Conservation (phyloP, 2,888 invertebrate species). For the Eumerus sabulonum region DNA sequence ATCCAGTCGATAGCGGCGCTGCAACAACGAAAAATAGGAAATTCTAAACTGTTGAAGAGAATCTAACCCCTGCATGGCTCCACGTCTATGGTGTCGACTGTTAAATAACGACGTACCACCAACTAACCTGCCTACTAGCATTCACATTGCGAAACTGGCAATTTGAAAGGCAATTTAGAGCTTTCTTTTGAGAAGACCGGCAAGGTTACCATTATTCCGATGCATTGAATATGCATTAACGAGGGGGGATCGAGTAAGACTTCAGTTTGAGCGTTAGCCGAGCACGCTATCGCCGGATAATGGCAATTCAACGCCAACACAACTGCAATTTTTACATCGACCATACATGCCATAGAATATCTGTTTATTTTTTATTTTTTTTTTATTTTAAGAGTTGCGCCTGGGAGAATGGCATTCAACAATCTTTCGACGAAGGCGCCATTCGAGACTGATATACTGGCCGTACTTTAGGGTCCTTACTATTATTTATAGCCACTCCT, state of each 20-base stretch:
- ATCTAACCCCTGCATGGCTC: constrained; percentile 11
- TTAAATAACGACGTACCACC: constrained; percentile 61
- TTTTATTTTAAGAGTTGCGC: constrained; percentile 13
- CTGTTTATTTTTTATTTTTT: constrained; percentile 1
- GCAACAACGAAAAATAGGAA: constrained; percentile 35
- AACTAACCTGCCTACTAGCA: neutral
- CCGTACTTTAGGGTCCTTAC: constrained; percentile 55
- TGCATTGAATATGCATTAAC: constrained; percentile 64
- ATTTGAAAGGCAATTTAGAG: constrained; percentile 66
- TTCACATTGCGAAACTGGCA: constrained; percentile 48
- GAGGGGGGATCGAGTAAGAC: constrained; percentile 50
- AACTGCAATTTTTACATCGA: neutral
- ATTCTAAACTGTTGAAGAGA: constrained; percentile 50
- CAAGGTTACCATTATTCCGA: constrained; percentile 63
- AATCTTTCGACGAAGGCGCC: constrained; percentile 35
- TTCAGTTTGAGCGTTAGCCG: constrained; percentile 41
- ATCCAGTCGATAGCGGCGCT: constrained; percentile 35
- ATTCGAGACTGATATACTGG: constrained; percentile 57
- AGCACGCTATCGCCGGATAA: constrained; percentile 26
- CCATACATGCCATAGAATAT: neutral
- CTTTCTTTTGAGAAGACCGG: constrained; percentile 55
- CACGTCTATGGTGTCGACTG: neutral
- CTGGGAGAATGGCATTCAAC: constrained; percentile 60
- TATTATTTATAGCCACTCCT: constrained; percentile 53
- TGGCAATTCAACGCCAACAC: constrained; percentile 6